Evolutionary conservation across 1,140 invertebrate genomes (phyloP).

Genomic region (Akabosia matsudoensis): DNA sequence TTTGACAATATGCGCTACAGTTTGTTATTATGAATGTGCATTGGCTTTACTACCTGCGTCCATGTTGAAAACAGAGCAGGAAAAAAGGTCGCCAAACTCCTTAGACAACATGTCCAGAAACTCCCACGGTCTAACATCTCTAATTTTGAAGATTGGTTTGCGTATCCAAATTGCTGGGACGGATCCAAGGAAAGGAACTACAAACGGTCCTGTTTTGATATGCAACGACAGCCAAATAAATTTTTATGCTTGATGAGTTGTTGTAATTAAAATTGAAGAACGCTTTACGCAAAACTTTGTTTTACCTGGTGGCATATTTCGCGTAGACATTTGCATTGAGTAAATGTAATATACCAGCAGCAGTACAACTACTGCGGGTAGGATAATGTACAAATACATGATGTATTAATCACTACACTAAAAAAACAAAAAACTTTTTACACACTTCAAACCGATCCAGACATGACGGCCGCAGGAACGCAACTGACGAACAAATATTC

Average conservation of each 20-base stretch:
- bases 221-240: background rate
- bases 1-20: background rate
- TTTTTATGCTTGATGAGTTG: background rate
- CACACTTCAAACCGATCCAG: too few relatives aligned
- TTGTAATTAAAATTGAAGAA: background rate
- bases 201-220: conserved; percentile 1
- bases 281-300: background rate
- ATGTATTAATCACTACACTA: background rate
- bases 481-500: too few relatives aligned
- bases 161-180: background rate
- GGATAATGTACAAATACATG: background rate
- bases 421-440: too few relatives aligned
- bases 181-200: background rate
- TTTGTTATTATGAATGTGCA: background rate
- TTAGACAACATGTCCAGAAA: background rate
- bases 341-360: background rate
- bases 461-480: too few relatives aligned
- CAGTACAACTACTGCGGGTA: background rate
- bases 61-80: background rate
- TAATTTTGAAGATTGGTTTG: background rate
- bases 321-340: background rate
- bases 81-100: background rate
- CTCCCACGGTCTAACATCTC: background rate
- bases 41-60: background rate
- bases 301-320: background rate